These are phyloP conservation scores for Triplophysa tibetana DNA, from an alignment of 2,113 vertebrate genomes.

Conservation along the genomic window DNA sequence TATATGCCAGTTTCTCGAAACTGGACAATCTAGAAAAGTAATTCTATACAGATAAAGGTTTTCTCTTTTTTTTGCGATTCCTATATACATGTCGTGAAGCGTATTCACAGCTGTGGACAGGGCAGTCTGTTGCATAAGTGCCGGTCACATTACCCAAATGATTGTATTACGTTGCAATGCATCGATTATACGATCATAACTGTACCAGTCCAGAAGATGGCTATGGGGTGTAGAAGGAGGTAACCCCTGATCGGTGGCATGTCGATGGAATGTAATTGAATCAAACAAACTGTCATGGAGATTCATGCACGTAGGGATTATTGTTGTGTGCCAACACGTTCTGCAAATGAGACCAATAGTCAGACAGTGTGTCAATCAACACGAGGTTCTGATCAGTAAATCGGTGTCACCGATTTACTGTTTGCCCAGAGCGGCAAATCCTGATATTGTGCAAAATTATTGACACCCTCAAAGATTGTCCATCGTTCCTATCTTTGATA, in stretches of 20 bases:
- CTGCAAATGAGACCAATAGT: conserved; percentile 41
- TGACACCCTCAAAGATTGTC: conserved; percentile 49
- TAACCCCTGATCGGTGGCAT: conserved; percentile 50
- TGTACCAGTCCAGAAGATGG: conserved; percentile 61
- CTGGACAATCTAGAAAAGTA: conserved; percentile 72
- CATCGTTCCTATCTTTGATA: conserved; percentile 45
- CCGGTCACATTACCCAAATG: conserved; percentile 59
- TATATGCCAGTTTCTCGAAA: conserved; percentile 57
- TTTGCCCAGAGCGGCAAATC: conserved; percentile 38
- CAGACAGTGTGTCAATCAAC: conserved; percentile 42
- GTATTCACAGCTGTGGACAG: conserved; percentile 59
- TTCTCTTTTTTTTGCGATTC: conserved; percentile 66
- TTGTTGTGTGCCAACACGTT: conserved; percentile 25
- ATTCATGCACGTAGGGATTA: conserved; percentile 56
- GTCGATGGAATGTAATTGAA: conserved; percentile 49
- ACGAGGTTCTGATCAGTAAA: conserved; percentile 2
- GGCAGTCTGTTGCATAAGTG: conserved; percentile 79
- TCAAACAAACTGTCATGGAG: conserved; percentile 66
- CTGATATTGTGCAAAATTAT: conserved; percentile 51
- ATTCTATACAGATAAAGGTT: conserved; percentile 76
- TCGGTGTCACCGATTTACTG: conserved; percentile 2
- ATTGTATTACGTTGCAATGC: conserved; percentile 69
- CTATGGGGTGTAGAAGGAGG: conserved; percentile 56
- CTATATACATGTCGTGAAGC: conserved; percentile 62
- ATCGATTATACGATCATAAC: conserved; percentile 60